Conservation (phyloP, 2,888 invertebrate species). For the Alitta virens region DNA sequence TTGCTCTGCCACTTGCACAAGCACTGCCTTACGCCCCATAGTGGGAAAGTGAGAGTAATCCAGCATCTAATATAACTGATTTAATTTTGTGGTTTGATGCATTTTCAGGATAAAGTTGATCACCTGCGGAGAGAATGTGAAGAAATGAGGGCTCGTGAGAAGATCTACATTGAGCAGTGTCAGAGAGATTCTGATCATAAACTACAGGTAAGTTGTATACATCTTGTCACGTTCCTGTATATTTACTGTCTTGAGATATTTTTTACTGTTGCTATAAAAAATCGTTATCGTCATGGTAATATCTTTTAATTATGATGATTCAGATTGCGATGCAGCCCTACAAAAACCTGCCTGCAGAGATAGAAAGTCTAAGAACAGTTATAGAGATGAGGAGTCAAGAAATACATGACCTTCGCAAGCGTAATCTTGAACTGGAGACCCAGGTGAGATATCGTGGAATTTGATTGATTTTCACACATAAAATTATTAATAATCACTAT, state of each 20-base stretch:
- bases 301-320: too few relatives aligned
- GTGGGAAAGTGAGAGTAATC: too few relatives aligned
- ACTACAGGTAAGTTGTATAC: conserved; percentile 50
- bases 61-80: too few relatives aligned
- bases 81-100: too few relatives aligned
- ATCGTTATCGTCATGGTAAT: too few relatives aligned
- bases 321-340: conserved; percentile 44
- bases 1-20: too few relatives aligned
- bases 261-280: too few relatives aligned
- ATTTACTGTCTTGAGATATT: too few relatives aligned
- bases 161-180: conserved; percentile 54
- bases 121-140: conserved; percentile 51
- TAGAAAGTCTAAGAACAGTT: conserved; percentile 81
- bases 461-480: not conserved
- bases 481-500: not conserved
- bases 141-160: conserved; percentile 50
- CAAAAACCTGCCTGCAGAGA: conserved; percentile 67
- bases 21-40: too few relatives aligned
- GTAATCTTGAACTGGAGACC: conserved; percentile 64
- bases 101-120: conserved; percentile 53
- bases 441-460: conserved; percentile 63
- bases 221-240: too few relatives aligned
- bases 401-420: conserved; percentile 70
- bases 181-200: conserved; percentile 56
- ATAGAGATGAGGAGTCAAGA: conserved; percentile 85